These are phyloP conservation scores for Rhynchophorus ferrugineus DNA, from an alignment of 1,140 invertebrate genomes.

Conservation along the genomic window DNA sequence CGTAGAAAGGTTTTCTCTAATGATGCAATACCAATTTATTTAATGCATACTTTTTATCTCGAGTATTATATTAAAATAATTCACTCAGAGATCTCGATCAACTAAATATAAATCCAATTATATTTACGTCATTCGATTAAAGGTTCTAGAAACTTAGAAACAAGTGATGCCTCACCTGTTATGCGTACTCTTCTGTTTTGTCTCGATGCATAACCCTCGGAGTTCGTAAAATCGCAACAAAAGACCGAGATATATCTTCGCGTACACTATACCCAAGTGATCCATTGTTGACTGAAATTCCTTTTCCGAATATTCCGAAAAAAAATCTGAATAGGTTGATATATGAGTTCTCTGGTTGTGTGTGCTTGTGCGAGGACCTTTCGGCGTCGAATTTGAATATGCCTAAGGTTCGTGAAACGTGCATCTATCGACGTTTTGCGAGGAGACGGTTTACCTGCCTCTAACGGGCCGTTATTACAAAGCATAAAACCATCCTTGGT, in stretches of 20 bases:
- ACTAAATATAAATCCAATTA: no score
- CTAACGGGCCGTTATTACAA: constrained; percentile 1
- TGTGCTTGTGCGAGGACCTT: constrained; percentile 13
- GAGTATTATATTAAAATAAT: background rate
- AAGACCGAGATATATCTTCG: no score
- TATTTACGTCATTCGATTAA: no score
- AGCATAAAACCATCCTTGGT: constrained; percentile 12
- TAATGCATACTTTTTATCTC: background rate
- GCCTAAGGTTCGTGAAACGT: constrained; percentile 10
- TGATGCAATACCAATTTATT: background rate
- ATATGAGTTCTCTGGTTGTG: no score
- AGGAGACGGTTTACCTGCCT: constrained; percentile 14
- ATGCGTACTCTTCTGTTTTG: no score
- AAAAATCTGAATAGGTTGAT: constrained; percentile 21
- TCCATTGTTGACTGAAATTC: constrained; percentile 14
- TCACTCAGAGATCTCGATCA: no score
- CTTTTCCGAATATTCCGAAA: constrained; percentile 3
- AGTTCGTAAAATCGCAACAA: no score
- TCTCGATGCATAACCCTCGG: no score
- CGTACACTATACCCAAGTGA: background rate
- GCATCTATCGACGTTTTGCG: constrained; percentile 16
- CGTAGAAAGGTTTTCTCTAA: no score
- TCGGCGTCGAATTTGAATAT: constrained; percentile 12
- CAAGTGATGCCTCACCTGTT: no score
- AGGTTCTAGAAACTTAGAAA: no score